These are phyloP conservation scores for Poecilia wingei DNA, from an alignment of 2,797 vertebrate species.

Conservation along the genomic window DNA sequence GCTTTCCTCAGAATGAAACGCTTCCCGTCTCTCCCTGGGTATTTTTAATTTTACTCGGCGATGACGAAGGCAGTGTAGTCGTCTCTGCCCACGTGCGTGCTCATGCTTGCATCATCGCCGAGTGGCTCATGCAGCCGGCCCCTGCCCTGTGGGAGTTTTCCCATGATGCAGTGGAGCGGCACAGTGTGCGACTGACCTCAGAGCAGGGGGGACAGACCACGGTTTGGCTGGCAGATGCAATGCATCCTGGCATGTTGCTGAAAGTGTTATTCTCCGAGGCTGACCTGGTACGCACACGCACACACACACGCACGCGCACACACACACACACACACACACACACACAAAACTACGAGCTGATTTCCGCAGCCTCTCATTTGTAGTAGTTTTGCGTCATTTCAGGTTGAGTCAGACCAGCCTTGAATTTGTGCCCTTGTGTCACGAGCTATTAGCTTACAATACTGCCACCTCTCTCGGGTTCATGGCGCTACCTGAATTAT, in stretches of 20 bases:
- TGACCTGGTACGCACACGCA: constrained; percentile 39
- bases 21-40: background rate
- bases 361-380: constrained; percentile 32
- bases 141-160: constrained; percentile 59
- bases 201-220: constrained; percentile 44
- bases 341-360: constrained; percentile 15
- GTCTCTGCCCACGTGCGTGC: constrained; percentile 41
- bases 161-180: constrained; percentile 68
- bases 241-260: constrained; percentile 72
- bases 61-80: constrained; percentile 44
- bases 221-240: constrained; percentile 69
- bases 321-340: constrained; percentile 1
- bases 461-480: constrained; percentile 31
- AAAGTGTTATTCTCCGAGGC: constrained; percentile 71
- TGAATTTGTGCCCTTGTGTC: constrained; percentile 36
- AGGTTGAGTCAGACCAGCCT: constrained; percentile 43
- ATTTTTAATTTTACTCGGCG: constrained; percentile 5
- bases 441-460: constrained; percentile 37
- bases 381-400: constrained; percentile 41
- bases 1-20: constrained; percentile 22
- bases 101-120: constrained; percentile 53
- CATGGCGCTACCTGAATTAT: constrained; percentile 38
- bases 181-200: constrained; percentile 71
- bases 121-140: constrained; percentile 55
- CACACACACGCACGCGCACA: background rate